Base-by-base conservation (phyloP, 2,113 vertebrate genomes). In the Stictonetta naevosa region DNA sequence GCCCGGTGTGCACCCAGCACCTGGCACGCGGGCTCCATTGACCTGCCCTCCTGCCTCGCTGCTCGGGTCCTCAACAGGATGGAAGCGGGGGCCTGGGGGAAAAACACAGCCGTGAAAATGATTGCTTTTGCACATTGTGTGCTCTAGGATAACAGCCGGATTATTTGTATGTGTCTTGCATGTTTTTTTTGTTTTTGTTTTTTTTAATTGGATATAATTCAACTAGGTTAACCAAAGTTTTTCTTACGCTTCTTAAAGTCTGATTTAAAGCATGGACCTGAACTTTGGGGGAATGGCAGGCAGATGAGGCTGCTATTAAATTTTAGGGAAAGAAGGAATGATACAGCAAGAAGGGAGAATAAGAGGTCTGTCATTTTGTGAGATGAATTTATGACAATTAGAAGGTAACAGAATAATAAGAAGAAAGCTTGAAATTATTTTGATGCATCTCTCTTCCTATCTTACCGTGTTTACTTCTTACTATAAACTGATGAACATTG, bases 11-110 rank as follows among this genome's bases (percentile, higher is more conserved):
- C 25, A 6, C 11, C 42, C 50, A 29, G 19, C 36, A 1, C 38
- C 10, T 5, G 33, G 4, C 36, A 73, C 67, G 10, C 0, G 4
- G 14, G 80, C 16, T 20, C 22, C 2, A 0, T 13, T 12, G 6
- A 4, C 14, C 38, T 0, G 1, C 46, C 19, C 44, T 26, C 31
- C 26, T 31, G 1, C 66, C 80, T 19, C 2, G 10, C 6, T 5
- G 1, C 4, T 14, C 33, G 44, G 36, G 71, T 12, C 4, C 46
- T 28, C 48, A 7, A 5, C 12, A 1, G 1, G 34, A 12, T 9
- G 67, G 67, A 44, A 50, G 40, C 63, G 29, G 28, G 14, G 52
- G 23, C 11, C 34, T 56, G 67, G 11, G 63, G 83, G 62, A 29
- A 10, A 56, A 60, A 38, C 8, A 38, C 34, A 59, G 48, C 68